phyloP scores from a whole-genome alignment of 1,140 invertebrate species.

The Anastatus disparis region DNA sequence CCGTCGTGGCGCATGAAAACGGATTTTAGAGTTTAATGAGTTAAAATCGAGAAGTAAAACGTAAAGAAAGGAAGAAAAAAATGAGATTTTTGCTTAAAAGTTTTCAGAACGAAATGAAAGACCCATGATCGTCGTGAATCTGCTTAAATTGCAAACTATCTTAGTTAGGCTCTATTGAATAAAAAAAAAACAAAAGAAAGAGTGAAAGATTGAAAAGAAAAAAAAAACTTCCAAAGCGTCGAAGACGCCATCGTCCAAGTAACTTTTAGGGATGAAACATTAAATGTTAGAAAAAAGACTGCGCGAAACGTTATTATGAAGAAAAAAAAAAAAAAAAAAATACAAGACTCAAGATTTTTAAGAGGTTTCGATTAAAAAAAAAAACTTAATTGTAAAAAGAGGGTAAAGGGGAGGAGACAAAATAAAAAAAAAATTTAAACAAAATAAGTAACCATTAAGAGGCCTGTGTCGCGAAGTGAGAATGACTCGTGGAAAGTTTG shows the following conservation, averaged over 20 bases:
- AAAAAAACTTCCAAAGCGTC: constrained; percentile 61
- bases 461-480: constrained; percentile 28
- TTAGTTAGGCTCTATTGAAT: constrained; percentile 48
- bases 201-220: constrained; percentile 40
- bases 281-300: constrained; percentile 61
- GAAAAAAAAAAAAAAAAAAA: no score
- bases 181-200: constrained; percentile 30
- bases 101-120: not conserved
- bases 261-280: constrained; percentile 60
- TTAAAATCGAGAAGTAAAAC: not conserved
- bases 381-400: constrained; percentile 44
- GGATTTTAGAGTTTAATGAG: not conserved
- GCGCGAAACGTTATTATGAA: constrained; percentile 56
- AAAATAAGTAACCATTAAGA: constrained; percentile 29
- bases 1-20: not conserved
- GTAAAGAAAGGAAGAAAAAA: not conserved
- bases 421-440: constrained; percentile 4
- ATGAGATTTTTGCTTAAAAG: not conserved
- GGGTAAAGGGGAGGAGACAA: not conserved
- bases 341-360: constrained; percentile 60
- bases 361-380: constrained; percentile 48
- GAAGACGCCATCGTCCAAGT: constrained; percentile 63
- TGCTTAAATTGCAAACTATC: constrained; percentile 26
- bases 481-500: constrained; percentile 14
- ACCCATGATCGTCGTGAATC: constrained; percentile 30